A percentile compares a stretch with the other conserved stretches of the same genome.
Conservation (phyloP, 2,797 vertebrate species). For the Neosilurus mollespiculum region DNA sequence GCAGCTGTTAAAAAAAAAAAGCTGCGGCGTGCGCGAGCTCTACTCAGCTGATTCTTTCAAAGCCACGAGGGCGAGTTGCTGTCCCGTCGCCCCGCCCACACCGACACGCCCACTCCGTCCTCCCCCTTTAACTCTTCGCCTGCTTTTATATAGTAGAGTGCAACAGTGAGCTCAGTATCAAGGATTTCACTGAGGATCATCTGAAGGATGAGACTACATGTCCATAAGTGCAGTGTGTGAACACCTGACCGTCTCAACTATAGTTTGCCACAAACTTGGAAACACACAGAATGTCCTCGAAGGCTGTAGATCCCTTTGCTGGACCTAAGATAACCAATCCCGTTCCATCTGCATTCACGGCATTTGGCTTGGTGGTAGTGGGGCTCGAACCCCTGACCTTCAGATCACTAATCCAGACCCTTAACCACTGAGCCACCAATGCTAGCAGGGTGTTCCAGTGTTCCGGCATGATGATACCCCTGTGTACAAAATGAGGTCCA, state of each 20-base stretch:
- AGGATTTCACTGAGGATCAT: too few relatives aligned
- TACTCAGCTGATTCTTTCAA: conserved; percentile 7
- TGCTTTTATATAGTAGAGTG: background rate
- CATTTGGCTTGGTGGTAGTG: too few relatives aligned
- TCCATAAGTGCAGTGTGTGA: background rate
- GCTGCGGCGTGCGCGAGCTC: background rate
- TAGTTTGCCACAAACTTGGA: too few relatives aligned
- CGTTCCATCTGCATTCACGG: too few relatives aligned
- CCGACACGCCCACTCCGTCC: background rate
- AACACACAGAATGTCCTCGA: background rate
- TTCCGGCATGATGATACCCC: background rate
- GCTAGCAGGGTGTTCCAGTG: too few relatives aligned
- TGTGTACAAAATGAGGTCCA: background rate
- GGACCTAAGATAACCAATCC: background rate
- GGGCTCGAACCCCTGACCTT: too few relatives aligned
- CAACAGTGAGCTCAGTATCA: too few relatives aligned
- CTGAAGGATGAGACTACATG: too few relatives aligned
- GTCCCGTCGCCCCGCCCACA: background rate
- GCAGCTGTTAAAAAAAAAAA: background rate
- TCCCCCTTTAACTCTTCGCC: background rate
- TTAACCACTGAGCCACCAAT: too few relatives aligned
- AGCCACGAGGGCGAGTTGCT: conserved; percentile 14
- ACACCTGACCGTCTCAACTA: background rate
- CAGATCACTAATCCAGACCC: too few relatives aligned
- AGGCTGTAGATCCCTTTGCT: background rate